Evolutionary conservation across 2,113 vertebrate genomes (phyloP), one percentile per base, ranked within the genome.

Genomic region (Zapornia atra): DNA sequence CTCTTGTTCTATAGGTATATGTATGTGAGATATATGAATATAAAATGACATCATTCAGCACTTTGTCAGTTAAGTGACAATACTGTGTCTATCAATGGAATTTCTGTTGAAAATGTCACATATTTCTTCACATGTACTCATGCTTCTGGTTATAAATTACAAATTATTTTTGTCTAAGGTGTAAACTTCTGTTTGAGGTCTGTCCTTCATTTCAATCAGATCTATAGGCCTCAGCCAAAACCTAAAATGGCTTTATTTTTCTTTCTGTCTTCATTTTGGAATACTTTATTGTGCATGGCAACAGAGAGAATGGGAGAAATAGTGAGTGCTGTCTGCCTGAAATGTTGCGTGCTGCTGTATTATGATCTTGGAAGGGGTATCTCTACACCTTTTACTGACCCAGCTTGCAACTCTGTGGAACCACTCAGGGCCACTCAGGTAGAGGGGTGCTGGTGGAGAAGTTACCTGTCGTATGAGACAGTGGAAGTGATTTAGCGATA

Each of bases 321-420:
- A 14, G 22, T 25, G 38, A 51, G 29, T 60, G 42, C 57, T 59
- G 33, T 4, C 68, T 86, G 57, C 38, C 57, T 76, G 57, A 64
- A 71, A 40, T 50, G 48, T 17, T 42, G 44, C 59, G 33, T 65
- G 72, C 36, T 5, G 2, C 34, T 72, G 0, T 18, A 15, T 0
- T 2, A 3, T 69, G 48, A 38, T 44, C 26, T 86, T 48, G 33
- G 15, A 80, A 77, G 22, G 14, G 15, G 3, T 31, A 15, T n/a
- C 44, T 26, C 59, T 68, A 86, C 64, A 36, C 21, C 12, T 70
- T 80, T 61, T 70, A 8, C 34, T 82, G 28, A 33, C 11, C 8
- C 25, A 40, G 0, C 28, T 7, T 0, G 2, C 36, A 79, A 46
- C 26, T 63, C 21, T 4, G 1, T 42, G 44, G 26, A 81, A 46